Evolutionary conservation across 92 coral and sea anemone genomes (phyloP).

Genomic region (Diadumene lineata): DNA sequence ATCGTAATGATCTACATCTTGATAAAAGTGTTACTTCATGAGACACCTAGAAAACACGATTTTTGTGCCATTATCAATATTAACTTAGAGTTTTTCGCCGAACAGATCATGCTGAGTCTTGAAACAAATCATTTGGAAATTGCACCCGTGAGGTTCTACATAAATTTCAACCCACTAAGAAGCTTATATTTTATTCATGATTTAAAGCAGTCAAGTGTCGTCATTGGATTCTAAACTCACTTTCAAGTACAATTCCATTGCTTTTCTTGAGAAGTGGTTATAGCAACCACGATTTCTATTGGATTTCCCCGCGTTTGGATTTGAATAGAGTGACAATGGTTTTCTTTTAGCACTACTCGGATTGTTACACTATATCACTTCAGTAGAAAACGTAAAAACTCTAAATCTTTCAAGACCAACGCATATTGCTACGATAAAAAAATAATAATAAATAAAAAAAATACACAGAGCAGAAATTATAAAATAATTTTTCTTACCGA

Average conservation of each 20-base stretch:
- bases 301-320: background rate
- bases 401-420: slow-evolving; percentile 7
- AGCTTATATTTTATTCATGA: slow-evolving; percentile 13
- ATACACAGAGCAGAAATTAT: too few relatives aligned
- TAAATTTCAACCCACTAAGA: slow-evolving; percentile 1
- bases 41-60: background rate
- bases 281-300: background rate
- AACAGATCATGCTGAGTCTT: background rate
- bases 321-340: background rate
- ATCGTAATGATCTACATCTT: slow-evolving; percentile 7
- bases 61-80: background rate
- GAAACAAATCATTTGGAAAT: background rate
- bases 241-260: background rate
- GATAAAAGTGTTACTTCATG: background rate
- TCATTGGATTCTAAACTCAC: background rate
- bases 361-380: background rate
- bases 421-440: background rate
- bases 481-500: background rate
- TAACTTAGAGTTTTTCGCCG: background rate
- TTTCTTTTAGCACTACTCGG: background rate
- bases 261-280: background rate
- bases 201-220: slow-evolving; percentile 1
- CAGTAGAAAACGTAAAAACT: background rate
- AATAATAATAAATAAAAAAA: background rate
- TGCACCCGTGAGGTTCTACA: background rate